Evolutionary conservation across 2,113 vertebrate genomes (phyloP).

Genomic region (Cromileptes altivelis): DNA sequence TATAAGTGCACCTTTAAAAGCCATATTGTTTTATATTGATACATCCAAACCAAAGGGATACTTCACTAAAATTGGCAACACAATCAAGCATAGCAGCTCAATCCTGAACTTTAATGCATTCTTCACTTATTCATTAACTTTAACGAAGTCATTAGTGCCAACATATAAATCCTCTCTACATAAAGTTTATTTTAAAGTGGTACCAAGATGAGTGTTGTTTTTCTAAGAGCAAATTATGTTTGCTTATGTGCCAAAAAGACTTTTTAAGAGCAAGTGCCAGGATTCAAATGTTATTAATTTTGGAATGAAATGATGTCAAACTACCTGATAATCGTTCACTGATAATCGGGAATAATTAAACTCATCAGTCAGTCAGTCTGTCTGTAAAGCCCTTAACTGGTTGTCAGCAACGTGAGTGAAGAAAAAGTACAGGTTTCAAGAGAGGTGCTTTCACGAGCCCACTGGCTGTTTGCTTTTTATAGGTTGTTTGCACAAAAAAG

Average conservation of each 20-base stretch:
- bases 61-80: too few relatives aligned
- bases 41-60: not conserved
- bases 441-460: not conserved
- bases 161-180: not conserved
- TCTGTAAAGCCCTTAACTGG: constrained; percentile 27
- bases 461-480: constrained; percentile 11
- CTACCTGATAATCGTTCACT: not conserved
- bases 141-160: constrained; percentile 17
- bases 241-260: not conserved
- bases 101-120: not conserved
- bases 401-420: constrained; percentile 1
- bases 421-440: not conserved
- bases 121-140: not conserved
- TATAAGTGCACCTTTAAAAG: not conserved
- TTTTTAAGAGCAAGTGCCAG: not conserved
- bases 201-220: not conserved
- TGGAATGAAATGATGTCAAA: constrained; percentile 40
- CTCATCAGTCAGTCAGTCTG: constrained; percentile 2
- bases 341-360: constrained; percentile 11
- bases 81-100: not conserved
- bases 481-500: not conserved
- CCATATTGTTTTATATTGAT: not conserved
- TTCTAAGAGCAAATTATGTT: not conserved
- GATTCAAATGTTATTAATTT: not conserved
- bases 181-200: not conserved